Base-by-base conservation (phyloP, 2,888 invertebrate species). In the Diadromus collaris region DNA sequence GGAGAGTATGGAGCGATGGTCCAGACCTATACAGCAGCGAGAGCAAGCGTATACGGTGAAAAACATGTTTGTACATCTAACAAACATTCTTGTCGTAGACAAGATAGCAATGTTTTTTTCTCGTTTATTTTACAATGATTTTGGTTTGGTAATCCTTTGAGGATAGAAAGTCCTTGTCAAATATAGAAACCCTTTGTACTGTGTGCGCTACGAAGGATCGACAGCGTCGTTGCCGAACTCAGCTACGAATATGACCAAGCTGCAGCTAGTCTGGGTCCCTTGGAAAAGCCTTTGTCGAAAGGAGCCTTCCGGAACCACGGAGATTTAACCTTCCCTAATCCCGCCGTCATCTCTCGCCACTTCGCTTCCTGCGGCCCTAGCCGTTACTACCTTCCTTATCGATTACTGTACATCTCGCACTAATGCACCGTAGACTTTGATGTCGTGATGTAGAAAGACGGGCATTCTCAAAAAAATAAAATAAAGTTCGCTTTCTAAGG, bases 311-410 rank as follows among this genome's bases (percentile, higher is more conserved):
- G 27, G n/a, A 56, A 56, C 24, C 16, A 16, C 16, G 29, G 10
- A 44, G 60, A n/a, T 69, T 19, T 56, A 58, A 60, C 44, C 29
- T 58, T 60, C 44, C 29, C 46, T 65, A 56, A 56, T 51, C 65
- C 44, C 32, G 58, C 58, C n/a, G 16, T 46, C 32, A 58, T 44
- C 41, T 19, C 21, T 21, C 13, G 24, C 48, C 65, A 46, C 32
- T 65, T 32, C 48, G 21, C 19, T 41, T 51, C 46, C 13, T 34
- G n/a, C 13, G 10, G 19, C 46, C 65, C 19, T n/a, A 19, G 46
- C n/a, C n/a, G 13, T 13, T 64, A 5, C 46, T 54, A 51, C 10
- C 51, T 54, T 54, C 51, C 38, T 6, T 69, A 58, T 16, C 58
- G n/a, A 41, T 32, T n/a, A 46, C 48, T 46, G n/a, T 24, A 13